These are phyloP conservation scores for Liopterus haemorrhoidalis DNA, from an alignment of 2,888 invertebrate species.

Conservation along the genomic window DNA sequence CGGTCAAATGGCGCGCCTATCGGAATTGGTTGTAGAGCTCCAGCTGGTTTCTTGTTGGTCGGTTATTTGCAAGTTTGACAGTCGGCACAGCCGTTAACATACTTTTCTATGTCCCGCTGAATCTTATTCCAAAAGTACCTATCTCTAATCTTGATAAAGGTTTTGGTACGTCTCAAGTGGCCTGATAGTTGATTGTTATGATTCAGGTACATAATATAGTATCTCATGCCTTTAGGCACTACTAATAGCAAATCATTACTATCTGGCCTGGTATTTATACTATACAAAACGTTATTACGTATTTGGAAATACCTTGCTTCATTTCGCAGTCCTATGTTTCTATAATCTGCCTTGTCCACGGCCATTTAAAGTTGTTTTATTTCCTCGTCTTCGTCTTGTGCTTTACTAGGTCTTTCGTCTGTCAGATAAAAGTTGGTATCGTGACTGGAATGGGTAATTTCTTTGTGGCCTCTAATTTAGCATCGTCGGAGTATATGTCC, in stretches of 20 bases:
- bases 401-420: constrained; percentile 17
- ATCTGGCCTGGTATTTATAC: too few relatives aligned
- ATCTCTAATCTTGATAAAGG: constrained; percentile 15
- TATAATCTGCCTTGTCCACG: constrained; percentile 11
- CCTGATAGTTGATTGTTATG: constrained; percentile 30
- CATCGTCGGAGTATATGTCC: constrained; percentile 17
- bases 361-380: constrained; percentile 18
- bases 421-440: too few relatives aligned
- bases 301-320: too few relatives aligned
- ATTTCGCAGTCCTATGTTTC: constrained; percentile 21
- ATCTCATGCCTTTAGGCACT: too few relatives aligned
- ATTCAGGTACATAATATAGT: too few relatives aligned
- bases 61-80: constrained; percentile 29
- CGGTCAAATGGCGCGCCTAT: constrained; percentile 19
- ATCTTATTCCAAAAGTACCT: constrained; percentile 28
- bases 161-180: constrained; percentile 23
- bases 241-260: too few relatives aligned
- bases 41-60: constrained; percentile 23
- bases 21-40: constrained; percentile 16
- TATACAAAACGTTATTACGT: too few relatives aligned
- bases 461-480: constrained; percentile 13
- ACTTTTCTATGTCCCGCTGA: constrained; percentile 24
- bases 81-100: constrained; percentile 24
- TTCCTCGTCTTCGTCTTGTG: constrained; percentile 20
- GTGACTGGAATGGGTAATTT: constrained; percentile 20